Base-by-base conservation (phyloP, 1,140 invertebrate species). In the Brevipalpus yothersi region DNA sequence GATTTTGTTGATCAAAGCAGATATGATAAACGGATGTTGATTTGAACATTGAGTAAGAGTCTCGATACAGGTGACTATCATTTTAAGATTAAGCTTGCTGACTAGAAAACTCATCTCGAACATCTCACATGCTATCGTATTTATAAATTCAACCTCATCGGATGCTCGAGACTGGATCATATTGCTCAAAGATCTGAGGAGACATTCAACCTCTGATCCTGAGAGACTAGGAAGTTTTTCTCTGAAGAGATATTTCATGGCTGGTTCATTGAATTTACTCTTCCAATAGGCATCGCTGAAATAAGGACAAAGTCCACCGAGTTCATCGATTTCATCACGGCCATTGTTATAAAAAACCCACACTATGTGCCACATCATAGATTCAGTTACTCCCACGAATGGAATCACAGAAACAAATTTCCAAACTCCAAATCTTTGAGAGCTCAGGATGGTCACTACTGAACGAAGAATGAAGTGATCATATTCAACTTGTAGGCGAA, bases 351-450 rank as follows among this genome's bases (percentile, higher is more conserved):
- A 62, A 21, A 64, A 54, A 19, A 62, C 60, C 63, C 63, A 64
- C 9, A 64, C n/a, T 39, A 64, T 62, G 41, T 63, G 61, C 63
- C 63, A 64, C 45, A 64, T 51, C 63, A 64, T 64, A 47, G 63
- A 42, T 43, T 64, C 61, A n/a, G 58, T 55, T 7, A 64, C 58
- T 11, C 60, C 63, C 10, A 39, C 54, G 49, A 64, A 64, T 15
- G 57, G 51, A 40, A 62, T 59, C 12, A 59, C 56, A 31, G 61
- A 61, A 5, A 64, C 17, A 45, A 62, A 58, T 19, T 58, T 58
- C 63, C 63, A 64, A 45, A 63, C 55, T n/a, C 63, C 63, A 42
- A 42, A 58, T 49, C 58, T 41, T 56, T 61, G 58, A 23, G 41
- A 60, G 17, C 53, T 56, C 15, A 64, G 41, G 19, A 64, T 64